These are phyloP conservation scores for Drosophila seguyi DNA, from an alignment of 1,140 invertebrate species.

Conservation along the genomic window DNA sequence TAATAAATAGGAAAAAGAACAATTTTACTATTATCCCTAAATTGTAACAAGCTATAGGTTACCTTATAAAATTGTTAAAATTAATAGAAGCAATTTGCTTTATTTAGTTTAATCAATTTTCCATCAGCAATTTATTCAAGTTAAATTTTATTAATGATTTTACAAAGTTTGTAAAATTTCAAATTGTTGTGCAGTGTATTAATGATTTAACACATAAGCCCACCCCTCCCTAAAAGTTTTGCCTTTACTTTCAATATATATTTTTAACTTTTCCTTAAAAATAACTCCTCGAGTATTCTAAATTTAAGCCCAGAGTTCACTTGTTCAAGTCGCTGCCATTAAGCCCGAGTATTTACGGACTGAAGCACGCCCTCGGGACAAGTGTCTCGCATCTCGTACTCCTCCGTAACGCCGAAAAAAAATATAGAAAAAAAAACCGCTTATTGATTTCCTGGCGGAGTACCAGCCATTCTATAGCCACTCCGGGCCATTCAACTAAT, in stretches of 20 bases:
- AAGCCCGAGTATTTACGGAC: constrained; percentile 27
- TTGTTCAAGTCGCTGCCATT: constrained; percentile 22
- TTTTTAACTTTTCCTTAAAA: constrained; percentile 6
- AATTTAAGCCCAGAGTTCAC: constrained; percentile 15
- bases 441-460: constrained; percentile 40
- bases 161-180: too few relatives aligned
- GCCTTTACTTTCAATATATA: constrained; percentile 3
- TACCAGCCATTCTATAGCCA: constrained; percentile 16
- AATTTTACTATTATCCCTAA: too few relatives aligned
- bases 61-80: too few relatives aligned
- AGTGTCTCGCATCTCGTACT: constrained; percentile 18
- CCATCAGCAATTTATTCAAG: too few relatives aligned
- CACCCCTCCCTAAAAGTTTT: background rate
- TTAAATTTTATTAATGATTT: too few relatives aligned
- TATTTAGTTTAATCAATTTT: too few relatives aligned
- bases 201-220: background rate
- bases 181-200: background rate
- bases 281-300: background rate
- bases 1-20: too few relatives aligned
- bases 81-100: too few relatives aligned
- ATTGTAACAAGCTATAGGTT: too few relatives aligned
- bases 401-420: background rate
- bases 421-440: background rate
- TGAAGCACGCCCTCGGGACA: constrained; percentile 39
- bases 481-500: constrained; percentile 38